Conservation (phyloP, 2,888 invertebrate species). For the Cremastobaeus sp. region DNA sequence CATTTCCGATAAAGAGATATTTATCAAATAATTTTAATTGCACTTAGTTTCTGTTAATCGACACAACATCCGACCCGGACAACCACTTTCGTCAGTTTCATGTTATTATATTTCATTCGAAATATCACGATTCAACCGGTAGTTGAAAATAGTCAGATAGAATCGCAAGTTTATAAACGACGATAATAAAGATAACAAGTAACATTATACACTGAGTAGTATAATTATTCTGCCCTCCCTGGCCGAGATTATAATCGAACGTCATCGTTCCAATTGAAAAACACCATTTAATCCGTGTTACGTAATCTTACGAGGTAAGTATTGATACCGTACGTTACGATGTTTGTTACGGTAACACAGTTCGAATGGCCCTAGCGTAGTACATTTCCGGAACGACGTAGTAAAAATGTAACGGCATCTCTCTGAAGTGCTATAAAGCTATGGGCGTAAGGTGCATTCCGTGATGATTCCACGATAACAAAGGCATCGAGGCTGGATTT, state of each 20-base stretch:
- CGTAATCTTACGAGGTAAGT: slow-evolving; percentile 30
- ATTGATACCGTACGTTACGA: slow-evolving; percentile 42
- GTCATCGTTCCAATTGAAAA: slow-evolving; percentile 34
- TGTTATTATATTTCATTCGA: no score
- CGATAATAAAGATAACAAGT: no score
- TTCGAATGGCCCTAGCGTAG: slow-evolving; percentile 66
- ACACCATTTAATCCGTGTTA: slow-evolving; percentile 21
- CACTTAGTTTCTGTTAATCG: slow-evolving; percentile 11
- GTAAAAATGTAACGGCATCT: slow-evolving; percentile 77
- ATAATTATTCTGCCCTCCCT: no score
- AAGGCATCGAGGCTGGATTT: slow-evolving; percentile 34
- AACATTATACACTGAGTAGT: no score
- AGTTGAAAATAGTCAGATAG: no score
- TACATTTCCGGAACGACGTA: slow-evolving; percentile 72
- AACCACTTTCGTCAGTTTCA: no score
- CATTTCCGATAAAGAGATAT: slow-evolving; percentile 12
- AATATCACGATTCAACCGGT: no score
- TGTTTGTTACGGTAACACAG: slow-evolving; percentile 63
- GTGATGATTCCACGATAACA: slow-evolving; percentile 68
- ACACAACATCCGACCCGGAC: no score
- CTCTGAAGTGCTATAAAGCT: slow-evolving; percentile 77
- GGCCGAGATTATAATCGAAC: slow-evolving; percentile 9
- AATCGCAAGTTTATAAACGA: no score
- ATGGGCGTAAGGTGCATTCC: slow-evolving; percentile 75
- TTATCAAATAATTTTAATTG: slow-evolving; percentile 22